Conservation (phyloP, 2,113 vertebrate genomes). For the Calidris pugnax region DNA sequence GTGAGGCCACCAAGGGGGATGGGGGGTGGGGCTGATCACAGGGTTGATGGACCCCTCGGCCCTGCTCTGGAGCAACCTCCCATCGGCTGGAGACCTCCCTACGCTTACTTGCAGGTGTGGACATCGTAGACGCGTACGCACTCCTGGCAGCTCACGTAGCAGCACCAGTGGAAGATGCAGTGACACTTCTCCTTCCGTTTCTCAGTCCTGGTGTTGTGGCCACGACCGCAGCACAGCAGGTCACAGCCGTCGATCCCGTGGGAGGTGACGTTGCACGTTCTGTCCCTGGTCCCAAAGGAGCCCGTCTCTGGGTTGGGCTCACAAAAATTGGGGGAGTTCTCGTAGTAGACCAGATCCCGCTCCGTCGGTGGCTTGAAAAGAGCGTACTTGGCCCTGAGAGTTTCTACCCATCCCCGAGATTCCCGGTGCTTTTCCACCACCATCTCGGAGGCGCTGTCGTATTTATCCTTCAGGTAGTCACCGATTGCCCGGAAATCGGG, state of each 20-base stretch:
- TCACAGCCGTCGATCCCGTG: slow-evolving; percentile 98
- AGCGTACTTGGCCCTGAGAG: slow-evolving; percentile 92
- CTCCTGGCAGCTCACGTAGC: slow-evolving; percentile 98
- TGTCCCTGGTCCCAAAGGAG: slow-evolving; percentile 94
- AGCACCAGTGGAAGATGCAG: slow-evolving; percentile 99
- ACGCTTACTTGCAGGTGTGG: slow-evolving; percentile 93
- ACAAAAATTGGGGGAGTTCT: slow-evolving; percentile 97
- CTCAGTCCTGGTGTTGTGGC: slow-evolving; percentile 98
- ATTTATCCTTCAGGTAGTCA: slow-evolving; percentile 97
- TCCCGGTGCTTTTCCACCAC: slow-evolving; percentile 97
- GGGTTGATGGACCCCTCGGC: neutral
- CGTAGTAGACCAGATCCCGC: slow-evolving; percentile 95
- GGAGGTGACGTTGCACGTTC: slow-evolving; percentile 94
- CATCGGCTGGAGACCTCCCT: neutral
- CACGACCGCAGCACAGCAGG: slow-evolving; percentile 94
- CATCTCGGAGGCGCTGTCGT: slow-evolving; percentile 98
- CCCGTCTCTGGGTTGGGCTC: slow-evolving; percentile 97
- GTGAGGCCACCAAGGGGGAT: neutral
- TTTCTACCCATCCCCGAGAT: slow-evolving; percentile 97
- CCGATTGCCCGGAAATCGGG: slow-evolving; percentile 94
- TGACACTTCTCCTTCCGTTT: slow-evolving; percentile 97
- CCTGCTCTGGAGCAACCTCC: neutral
- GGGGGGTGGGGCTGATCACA: neutral
- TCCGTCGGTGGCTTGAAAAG: slow-evolving; percentile 97
- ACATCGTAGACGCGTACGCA: slow-evolving; percentile 93